These are phyloP conservation scores for Cirrhinus mrigala DNA, from an alignment of 2,797 vertebrate species.

Conservation along the genomic window DNA sequence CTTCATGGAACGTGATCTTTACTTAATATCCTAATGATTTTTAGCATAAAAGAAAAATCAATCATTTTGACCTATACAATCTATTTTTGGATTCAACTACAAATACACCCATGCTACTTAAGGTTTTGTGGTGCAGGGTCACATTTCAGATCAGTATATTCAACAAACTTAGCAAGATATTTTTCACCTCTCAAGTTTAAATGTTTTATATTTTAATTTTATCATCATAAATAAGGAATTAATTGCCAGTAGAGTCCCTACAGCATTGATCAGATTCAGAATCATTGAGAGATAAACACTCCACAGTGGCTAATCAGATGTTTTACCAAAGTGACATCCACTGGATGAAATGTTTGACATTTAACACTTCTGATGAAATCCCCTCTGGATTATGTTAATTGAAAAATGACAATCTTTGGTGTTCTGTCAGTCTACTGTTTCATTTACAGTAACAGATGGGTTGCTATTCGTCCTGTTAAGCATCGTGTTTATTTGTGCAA, in stretches of 20 bases:
- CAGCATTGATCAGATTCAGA: slow-evolving; percentile 12
- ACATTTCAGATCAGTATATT: background rate
- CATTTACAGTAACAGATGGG: background rate
- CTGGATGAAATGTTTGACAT: background rate
- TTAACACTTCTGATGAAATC: background rate
- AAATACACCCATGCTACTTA: too few relatives aligned
- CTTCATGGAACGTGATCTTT: too few relatives aligned
- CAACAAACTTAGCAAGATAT: background rate
- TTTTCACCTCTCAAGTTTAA: background rate
- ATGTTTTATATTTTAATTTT: background rate
- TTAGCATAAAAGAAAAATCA: too few relatives aligned
- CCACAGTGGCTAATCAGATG: background rate
- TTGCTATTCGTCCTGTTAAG: background rate
- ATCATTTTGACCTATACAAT: too few relatives aligned
- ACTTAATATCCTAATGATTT: too few relatives aligned
- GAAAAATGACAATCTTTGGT: background rate
- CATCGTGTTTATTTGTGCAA: slow-evolving; percentile 10
- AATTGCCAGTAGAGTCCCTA: background rate
- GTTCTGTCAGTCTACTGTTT: background rate
- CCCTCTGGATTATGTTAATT: background rate
- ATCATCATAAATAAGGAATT: background rate
- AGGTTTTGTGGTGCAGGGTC: too few relatives aligned
- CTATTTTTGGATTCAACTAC: too few relatives aligned
- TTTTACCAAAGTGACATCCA: background rate
- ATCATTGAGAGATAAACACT: background rate